Base-by-base conservation (phyloP, 2,113 vertebrate species). In the Tenrec ecaudatus region DNA sequence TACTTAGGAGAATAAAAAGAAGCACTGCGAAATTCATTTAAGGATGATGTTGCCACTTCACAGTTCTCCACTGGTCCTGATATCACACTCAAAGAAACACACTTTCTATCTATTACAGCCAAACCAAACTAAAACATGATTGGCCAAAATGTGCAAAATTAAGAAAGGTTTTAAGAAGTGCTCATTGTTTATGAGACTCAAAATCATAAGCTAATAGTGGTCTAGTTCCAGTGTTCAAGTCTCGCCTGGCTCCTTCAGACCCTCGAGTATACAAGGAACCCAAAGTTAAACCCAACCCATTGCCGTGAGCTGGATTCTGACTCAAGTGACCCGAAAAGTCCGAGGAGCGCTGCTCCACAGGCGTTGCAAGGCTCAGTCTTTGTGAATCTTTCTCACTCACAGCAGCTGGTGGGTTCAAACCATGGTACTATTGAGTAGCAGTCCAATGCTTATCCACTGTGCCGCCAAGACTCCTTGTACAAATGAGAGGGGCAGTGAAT, bases 1-100 rank as follows among this genome's bases (percentile, higher is more conserved):
- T 38, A 73, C 29, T 15, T 68, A 71, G 91, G 64, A 80, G 53
- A 86, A 89, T 40, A 86, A 85, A 89, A 93, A 38, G 38, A 73
- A 91, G 27, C 19, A 17, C 66, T 73, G 2, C 64, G 36, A 91
- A 84, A 88, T 77, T 94, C 90, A 71, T 11, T 60, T 47, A 76
- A 43, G 73, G 25, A 23, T n/a, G 33, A 5, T 81, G 10, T 81
- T 84, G 22, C 60, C 75, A 71, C 7, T 36, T 81, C 47, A 69
- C 31, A 53, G 33, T 57, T 85, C 77, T 58, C 77, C 64, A 47
- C 81, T 78, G 77, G 75, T n/a, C 62, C 31, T 83, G 77, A 73
- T 0, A 71, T 47, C 36, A 93, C 58, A 29, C 60, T 89, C 40
- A 89, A 89, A 86, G 29, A 53, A 69, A 76, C 27, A 81, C 43